Evolutionary conservation across 2,113 vertebrate species (phyloP).

Genomic region (Mormoops blainvillei): DNA sequence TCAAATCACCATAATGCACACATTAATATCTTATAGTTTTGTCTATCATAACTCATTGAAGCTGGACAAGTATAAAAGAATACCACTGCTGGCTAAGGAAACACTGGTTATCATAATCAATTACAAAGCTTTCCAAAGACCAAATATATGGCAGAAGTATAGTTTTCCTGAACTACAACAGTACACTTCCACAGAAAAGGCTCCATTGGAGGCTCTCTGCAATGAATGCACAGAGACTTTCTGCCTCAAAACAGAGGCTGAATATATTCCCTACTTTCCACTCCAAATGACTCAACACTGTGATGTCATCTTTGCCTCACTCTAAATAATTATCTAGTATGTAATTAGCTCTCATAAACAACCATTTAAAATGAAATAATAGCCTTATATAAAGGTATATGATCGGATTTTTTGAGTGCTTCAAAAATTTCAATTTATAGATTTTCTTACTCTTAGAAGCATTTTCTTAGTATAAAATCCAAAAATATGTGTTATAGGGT

Average conservation of each 20-base stretch:
- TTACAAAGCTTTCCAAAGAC: background rate
- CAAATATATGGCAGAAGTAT: background rate
- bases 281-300: background rate
- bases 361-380: background rate
- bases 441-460: background rate
- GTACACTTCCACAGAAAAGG: rapidly evolving
- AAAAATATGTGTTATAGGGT: background rate
- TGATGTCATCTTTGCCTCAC: background rate
- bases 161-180: background rate
- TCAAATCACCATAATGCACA: background rate
- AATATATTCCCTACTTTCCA: background rate
- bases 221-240: background rate
- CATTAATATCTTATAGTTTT: background rate
- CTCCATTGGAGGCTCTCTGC: rapidly evolving
- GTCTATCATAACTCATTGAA: background rate
- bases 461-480: background rate
- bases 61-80: background rate
- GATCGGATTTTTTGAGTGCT: background rate
- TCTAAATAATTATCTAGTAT: background rate
- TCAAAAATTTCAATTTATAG: background rate
- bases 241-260: background rate
- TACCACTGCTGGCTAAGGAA: background rate
- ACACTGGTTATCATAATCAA: background rate
- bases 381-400: background rate
- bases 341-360: background rate